Evolutionary conservation across 2,888 invertebrate genomes (phyloP).

Genomic region (Apomyelois bistriatella): DNA sequence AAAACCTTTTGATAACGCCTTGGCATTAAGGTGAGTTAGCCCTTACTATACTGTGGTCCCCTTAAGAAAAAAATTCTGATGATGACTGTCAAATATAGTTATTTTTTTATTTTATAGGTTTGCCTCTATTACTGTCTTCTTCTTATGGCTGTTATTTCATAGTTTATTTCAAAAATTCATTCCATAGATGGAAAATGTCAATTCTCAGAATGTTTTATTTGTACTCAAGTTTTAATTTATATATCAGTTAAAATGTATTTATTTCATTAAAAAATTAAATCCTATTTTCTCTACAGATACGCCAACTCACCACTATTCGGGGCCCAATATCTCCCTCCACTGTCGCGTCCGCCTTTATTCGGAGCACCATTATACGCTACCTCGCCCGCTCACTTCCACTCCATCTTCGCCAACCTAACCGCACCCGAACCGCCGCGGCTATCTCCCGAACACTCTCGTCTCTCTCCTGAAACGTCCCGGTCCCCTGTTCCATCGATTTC

Average conservation of each 20-base stretch:
- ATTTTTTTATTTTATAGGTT: too few relatives aligned
- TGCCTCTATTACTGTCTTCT: too few relatives aligned
- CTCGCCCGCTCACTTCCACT: constrained; percentile 87
- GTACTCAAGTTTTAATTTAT: too few relatives aligned
- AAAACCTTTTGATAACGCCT: constrained; percentile 83
- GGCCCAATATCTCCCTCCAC: constrained; percentile 61
- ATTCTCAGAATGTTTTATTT: too few relatives aligned
- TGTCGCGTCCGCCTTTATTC: constrained; percentile 61
- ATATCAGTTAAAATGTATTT: too few relatives aligned
- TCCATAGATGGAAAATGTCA: too few relatives aligned
- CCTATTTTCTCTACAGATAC: constrained; percentile 45
- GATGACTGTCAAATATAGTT: too few relatives aligned
- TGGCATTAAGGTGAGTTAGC: constrained; percentile 81
- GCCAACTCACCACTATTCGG: constrained; percentile 65
- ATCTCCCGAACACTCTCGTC: constrained; percentile 52
- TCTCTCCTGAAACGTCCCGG: constrained; percentile 36
- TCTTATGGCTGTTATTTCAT: too few relatives aligned
- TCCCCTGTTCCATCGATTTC: constrained; percentile 61
- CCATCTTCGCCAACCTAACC: constrained; percentile 89
- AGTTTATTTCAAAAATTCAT: too few relatives aligned
- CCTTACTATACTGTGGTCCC: too few relatives aligned
- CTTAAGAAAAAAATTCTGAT: too few relatives aligned
- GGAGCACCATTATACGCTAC: constrained; percentile 69
- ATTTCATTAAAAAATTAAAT: too few relatives aligned
- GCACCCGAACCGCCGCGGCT: constrained; percentile 70